Percentiles rank a stretch among this genome's conserved stretches.
Evolutionary conservation across 2,113 vertebrate genomes (phyloP).

Genomic region (Sardina pilchardus): DNA sequence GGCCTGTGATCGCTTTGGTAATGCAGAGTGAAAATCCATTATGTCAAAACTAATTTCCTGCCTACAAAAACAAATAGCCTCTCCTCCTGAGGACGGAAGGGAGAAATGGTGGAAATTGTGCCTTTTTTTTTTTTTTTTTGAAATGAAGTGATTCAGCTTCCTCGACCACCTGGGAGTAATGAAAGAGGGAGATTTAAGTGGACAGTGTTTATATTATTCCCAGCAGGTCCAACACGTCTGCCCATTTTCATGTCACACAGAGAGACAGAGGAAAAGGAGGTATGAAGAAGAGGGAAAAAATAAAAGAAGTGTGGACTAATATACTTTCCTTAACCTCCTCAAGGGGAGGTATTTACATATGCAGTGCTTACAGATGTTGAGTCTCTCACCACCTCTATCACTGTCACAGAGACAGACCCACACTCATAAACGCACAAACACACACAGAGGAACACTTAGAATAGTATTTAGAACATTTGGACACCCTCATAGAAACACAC

Average conservation of each 20-base stretch:
- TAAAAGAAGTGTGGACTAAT: constrained; percentile 28
- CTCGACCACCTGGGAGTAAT: constrained; percentile 64
- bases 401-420: not conserved
- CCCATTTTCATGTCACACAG: constrained; percentile 46
- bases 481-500: not conserved
- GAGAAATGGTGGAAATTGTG: constrained; percentile 71
- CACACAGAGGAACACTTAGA: not conserved
- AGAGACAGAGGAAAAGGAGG: not conserved
- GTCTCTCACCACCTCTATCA: not conserved
- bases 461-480: too few species aligned
- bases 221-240: constrained; percentile 53
- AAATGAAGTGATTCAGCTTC: constrained; percentile 60
- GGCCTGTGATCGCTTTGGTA: constrained; percentile 38
- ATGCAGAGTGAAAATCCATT: constrained; percentile 73
- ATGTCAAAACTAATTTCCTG: constrained; percentile 80
- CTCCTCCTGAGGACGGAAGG: constrained; percentile 61
- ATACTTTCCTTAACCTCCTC: constrained; percentile 14
- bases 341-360: constrained; percentile 13
- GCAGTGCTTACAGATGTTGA: constrained; percentile 15
- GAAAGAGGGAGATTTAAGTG: constrained; percentile 44
- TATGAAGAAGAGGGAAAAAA: not conserved
- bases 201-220: constrained; percentile 60
- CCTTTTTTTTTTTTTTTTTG: constrained; percentile 49
- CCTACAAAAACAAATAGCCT: constrained; percentile 68
- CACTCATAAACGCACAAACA: not conserved